Evolutionary conservation across 2,113 vertebrate genomes (phyloP).

Genomic region (Narcine bancroftii): DNA sequence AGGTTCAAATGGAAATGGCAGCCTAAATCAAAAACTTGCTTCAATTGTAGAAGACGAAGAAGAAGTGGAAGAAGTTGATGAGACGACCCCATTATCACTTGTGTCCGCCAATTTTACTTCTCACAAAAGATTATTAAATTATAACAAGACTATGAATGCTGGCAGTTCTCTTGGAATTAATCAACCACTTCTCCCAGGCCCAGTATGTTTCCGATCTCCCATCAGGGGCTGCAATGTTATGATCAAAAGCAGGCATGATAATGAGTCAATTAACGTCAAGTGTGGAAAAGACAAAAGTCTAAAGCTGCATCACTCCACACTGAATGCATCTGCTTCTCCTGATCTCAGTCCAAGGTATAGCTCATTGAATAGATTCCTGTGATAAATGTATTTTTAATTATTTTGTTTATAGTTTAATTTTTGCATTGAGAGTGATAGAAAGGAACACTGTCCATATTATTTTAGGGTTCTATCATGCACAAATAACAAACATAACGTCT

Average conservation of each 20-base stretch:
- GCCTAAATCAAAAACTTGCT: conserved; percentile 62
- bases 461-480: background rate
- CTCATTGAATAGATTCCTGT: background rate
- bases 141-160: conserved; percentile 52
- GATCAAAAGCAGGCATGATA: conserved; percentile 53
- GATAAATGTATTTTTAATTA: background rate
- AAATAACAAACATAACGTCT: background rate
- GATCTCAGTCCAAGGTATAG: conserved; percentile 66
- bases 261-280: conserved; percentile 50
- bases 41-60: conserved; percentile 69
- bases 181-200: conserved; percentile 61
- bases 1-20: conserved; percentile 65
- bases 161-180: conserved; percentile 61
- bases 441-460: background rate
- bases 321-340: conserved; percentile 52
- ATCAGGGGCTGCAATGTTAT: conserved; percentile 56
- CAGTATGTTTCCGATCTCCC: conserved; percentile 62
- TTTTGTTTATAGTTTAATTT: background rate
- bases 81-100: conserved; percentile 55
- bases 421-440: no score
- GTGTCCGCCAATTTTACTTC: conserved; percentile 55
- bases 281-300: conserved; percentile 60
- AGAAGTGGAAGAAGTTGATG: conserved; percentile 58
- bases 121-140: conserved; percentile 41
- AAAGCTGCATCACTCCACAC: conserved; percentile 55